Base-by-base conservation (phyloP, 2,113 vertebrate species). In the Elephantulus edwardii region DNA sequence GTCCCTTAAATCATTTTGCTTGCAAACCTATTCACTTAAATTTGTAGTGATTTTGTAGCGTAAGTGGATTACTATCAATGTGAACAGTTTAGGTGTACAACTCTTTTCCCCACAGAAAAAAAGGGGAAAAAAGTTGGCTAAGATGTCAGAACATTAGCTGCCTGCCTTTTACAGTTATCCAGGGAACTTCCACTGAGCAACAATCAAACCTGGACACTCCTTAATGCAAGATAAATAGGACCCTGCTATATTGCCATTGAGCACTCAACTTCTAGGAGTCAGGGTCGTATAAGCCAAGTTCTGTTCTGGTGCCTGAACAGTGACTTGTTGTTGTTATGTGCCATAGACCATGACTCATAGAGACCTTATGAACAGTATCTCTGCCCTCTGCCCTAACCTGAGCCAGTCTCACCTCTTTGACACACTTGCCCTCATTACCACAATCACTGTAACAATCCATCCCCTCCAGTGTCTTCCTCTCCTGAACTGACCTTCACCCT, bases 31-130 rank as follows among this genome's bases (percentile, higher is more conserved):
- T 44, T 85, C 78, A 83, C 83, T 94, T 86, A 60, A n/a, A 91
- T 94, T 92, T 91, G 64, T 75, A 92, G 24, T 33, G 88, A 85
- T 89, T 93, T 80, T 89, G 86, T 64, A 60, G 52, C 40, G 58
- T 90, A 93, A 96, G 70, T 86, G 66, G 88, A 91, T 95, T 77
- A 85, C 46, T 70, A 75, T 79, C 70, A 20, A 56, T 76, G 88
- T 52, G 75, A 76, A 94, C 64, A 50, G 85, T 93, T 88, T 91
- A 79, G 46, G 83, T 13, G 42, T 62, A 72, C 66, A 91, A 79
- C 70, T 91, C 83, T 66, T 58, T 30, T 91, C 89, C 90, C 75
- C 76, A 77, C n/a, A 88, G 70, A 70, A 92, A 75, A 86, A 75
- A 58, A 89, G 58, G n/a, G n/a, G 71, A 92, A 76, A 83, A 75